Evolutionary conservation across 2,113 vertebrate genomes (phyloP), one percentile per base, ranked within the genome.

Genomic region (Rousettus leschenaultii): DNA sequence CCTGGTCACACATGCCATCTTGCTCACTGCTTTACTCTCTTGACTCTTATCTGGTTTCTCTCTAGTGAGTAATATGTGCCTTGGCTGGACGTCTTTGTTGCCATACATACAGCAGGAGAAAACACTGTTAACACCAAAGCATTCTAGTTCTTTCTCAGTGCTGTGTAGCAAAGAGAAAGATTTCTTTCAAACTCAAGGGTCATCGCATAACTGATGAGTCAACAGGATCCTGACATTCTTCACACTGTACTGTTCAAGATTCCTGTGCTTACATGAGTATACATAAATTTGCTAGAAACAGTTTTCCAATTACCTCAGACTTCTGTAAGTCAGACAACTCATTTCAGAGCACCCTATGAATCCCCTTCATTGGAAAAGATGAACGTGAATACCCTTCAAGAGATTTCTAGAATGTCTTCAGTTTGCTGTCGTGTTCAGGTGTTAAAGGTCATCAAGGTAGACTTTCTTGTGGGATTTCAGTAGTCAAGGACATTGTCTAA

Each of bases 1-100:
- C 28, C 30, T 73, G 61, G 80, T 77, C 74, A 94, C 38, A 87
- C 43, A 63, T 0, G 8, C 33, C 43, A 21, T 35, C 33, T 70
- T 35, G 48, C 55, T 91, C 75, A 48, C 63, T 74, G 51, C 57
- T 24, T 40, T 48, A n/a, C 30, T 75, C 30, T 75, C 51, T 61
- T 51, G 33, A 68, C 82, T 70, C 68, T 91, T 66, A 71, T 83
- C 91, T 94, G 68, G 13, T 61, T 94, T 94, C 75, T 91, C 40
- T 83, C 87, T 55, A 73, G 75, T 83, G 55, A 95, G 70, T 87
- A 84, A 84, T 71, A 95, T 90, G 91, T 95, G 79, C 93, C 73
- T 93, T 90, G 14, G n/a, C 79, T 51, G 75, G 59, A 40, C 79
- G 35, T 84, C 53, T 51, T 55, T 74, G 63, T 66, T 92, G 26